phyloP scores from a whole-genome alignment of 1,140 invertebrate species.

The Eriocheir sinensis region DNA sequence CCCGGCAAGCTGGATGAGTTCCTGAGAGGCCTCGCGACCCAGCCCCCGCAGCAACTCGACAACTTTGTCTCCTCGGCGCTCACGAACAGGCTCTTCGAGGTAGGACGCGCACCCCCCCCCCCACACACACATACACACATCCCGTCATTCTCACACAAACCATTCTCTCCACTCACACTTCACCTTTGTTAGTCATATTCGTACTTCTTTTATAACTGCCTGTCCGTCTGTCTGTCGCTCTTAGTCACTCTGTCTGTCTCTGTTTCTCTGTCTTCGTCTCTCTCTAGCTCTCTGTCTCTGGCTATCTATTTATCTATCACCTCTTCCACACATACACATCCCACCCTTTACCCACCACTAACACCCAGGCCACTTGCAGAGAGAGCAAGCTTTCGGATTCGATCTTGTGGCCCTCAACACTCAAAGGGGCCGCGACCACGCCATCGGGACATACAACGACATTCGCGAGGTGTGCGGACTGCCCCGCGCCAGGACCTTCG shows the following conservation, averaged over 20 bases:
- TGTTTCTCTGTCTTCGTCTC: too few species aligned
- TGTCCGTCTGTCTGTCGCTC: background rate
- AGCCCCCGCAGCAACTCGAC: slow-evolving; percentile 84
- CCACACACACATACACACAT: background rate
- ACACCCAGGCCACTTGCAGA: slow-evolving; percentile 33
- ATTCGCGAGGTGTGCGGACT: slow-evolving; percentile 76
- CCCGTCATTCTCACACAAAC: background rate
- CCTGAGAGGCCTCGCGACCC: slow-evolving; percentile 83
- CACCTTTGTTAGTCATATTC: background rate
- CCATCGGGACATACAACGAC: slow-evolving; percentile 79
- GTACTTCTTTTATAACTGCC: too few species aligned
- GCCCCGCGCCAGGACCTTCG: slow-evolving; percentile 65
- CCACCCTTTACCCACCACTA: background rate
- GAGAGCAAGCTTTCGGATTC: slow-evolving; percentile 69
- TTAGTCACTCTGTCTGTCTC: background rate
- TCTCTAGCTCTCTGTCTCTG: too few species aligned
- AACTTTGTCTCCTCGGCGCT: slow-evolving; percentile 83
- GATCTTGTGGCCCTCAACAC: slow-evolving; percentile 81
- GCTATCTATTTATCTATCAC: too few species aligned
- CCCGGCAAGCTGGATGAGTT: slow-evolving; percentile 83
- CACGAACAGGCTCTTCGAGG: slow-evolving; percentile 85
- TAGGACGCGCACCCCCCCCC: background rate
- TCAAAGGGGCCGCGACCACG: slow-evolving; percentile 82
- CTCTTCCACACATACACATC: too few species aligned
- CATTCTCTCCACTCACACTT: background rate